A percentile compares a stretch with the other conserved stretches of the same genome.
These are phyloP conservation scores for Elephantulus edwardii DNA, from an alignment of 2,113 vertebrate genomes.

Conservation along the genomic window DNA sequence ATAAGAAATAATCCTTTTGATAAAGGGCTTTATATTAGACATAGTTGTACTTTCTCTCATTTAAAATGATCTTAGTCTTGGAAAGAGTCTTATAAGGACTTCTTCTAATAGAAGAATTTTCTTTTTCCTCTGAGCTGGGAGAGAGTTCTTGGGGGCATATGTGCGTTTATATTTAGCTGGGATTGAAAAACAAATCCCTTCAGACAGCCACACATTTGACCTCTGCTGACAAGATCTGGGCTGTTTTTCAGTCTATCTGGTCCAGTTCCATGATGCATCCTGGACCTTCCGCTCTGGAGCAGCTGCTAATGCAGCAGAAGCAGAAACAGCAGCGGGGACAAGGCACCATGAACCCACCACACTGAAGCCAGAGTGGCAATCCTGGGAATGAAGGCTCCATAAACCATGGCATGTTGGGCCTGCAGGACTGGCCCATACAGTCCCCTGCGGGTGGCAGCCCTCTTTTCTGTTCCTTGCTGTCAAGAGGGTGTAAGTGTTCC, in stretches of 20 bases:
- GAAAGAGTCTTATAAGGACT: background rate
- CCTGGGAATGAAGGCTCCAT: conserved; percentile 87
- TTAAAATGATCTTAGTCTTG: conserved; percentile 19
- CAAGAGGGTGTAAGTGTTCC: conserved; percentile 91
- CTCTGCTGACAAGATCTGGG: conserved; percentile 57
- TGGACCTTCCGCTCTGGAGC: conserved; percentile 98
- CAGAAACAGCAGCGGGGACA: conserved; percentile 99
- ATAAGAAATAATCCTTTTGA: conserved; percentile 27
- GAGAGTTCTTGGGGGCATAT: background rate
- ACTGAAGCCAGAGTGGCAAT: conserved; percentile 89
- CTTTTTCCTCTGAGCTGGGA: background rate
- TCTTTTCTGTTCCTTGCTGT: conserved; percentile 90
- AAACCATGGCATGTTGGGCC: conserved; percentile 92
- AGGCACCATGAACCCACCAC: conserved; percentile 98
- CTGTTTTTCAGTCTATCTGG: conserved; percentile 95
- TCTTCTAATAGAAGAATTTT: background rate
- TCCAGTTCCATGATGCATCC: conserved; percentile 99
- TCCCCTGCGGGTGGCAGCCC: conserved; percentile 90
- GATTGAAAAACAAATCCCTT: background rate
- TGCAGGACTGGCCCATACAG: conserved; percentile 87
- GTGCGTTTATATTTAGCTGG: background rate
- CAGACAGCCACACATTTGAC: background rate
- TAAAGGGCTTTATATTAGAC: background rate
- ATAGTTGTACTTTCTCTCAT: background rate
- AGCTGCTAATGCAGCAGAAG: conserved; percentile 99